Conservation (phyloP, 2,888 invertebrate genomes). For the Stratiomys singularior region DNA sequence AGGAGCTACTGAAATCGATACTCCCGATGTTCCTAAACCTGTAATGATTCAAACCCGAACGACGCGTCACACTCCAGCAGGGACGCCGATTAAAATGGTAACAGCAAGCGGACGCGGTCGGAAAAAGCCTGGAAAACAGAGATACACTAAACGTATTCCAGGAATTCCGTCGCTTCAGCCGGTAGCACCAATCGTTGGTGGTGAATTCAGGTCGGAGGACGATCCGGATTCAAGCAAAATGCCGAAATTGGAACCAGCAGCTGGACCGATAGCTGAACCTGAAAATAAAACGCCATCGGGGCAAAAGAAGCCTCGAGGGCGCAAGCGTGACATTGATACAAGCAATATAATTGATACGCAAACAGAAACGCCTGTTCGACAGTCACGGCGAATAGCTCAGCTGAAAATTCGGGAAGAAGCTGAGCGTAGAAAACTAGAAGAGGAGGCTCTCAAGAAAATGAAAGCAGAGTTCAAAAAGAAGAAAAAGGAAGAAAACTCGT, state of each 20-base stretch:
- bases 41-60: background rate
- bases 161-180: background rate
- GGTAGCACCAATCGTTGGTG: background rate
- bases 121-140: conserved; percentile 57
- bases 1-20: background rate
- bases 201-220: background rate
- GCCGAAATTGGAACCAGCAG: conserved; percentile 42
- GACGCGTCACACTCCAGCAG: background rate
- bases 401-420: conserved; percentile 88
- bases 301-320: conserved; percentile 23
- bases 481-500: conserved; percentile 63
- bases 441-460: conserved; percentile 75
- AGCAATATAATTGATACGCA: conserved; percentile 61
- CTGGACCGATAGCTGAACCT: conserved; percentile 9
- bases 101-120: conserved; percentile 60
- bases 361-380: conserved; percentile 70
- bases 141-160: conserved; percentile 50
- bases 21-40: background rate
- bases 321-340: conserved; percentile 59
- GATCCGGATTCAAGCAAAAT: background rate
- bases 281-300: background rate
- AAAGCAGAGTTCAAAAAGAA: conserved; percentile 73
- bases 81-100: conserved; percentile 51
- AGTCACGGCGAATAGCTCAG: conserved; percentile 87
- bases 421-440: conserved; percentile 78